phyloP scores from a whole-genome alignment of 2,797 vertebrate genomes.

The Myioborus miniatus region DNA sequence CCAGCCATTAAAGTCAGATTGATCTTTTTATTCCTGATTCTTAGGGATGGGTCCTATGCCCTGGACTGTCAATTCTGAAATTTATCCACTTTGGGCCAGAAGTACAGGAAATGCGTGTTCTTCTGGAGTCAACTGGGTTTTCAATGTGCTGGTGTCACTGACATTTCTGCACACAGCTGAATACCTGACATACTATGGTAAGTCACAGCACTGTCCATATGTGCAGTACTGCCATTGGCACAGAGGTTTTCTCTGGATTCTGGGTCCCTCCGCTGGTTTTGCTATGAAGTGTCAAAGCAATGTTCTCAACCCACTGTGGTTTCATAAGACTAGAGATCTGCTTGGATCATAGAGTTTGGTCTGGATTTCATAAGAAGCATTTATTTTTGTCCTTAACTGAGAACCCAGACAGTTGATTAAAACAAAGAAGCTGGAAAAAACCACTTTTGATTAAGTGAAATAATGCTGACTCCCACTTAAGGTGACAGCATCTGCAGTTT shows the following conservation, averaged over 20 bases:
- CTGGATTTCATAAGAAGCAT: background rate
- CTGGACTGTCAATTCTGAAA: slow-evolving; percentile 98
- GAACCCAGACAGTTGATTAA: background rate
- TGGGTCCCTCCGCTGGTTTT: background rate
- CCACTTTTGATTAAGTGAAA: background rate
- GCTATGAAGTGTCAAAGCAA: background rate
- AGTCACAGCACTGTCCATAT: background rate
- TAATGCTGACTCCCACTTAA: background rate
- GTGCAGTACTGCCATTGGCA: background rate
- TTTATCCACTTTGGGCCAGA: slow-evolving; percentile 97
- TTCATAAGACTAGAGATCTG: background rate
- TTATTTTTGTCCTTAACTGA: background rate
- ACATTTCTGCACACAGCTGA: slow-evolving; percentile 95
- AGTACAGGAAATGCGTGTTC: slow-evolving; percentile 97
- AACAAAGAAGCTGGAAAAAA: background rate
- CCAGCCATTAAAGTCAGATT: background rate
- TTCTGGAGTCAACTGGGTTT: slow-evolving; percentile 96
- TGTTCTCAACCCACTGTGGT: background rate
- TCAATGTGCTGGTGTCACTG: slow-evolving; percentile 93
- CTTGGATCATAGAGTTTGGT: background rate
- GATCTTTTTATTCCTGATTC: background rate
- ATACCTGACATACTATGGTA: slow-evolving; percentile 96
- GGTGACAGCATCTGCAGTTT: background rate
- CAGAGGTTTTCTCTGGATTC: background rate
- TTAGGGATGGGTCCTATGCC: slow-evolving; percentile 98